Conservation (phyloP, 2,113 vertebrate species). For the Orientallactaga bullata region DNA sequence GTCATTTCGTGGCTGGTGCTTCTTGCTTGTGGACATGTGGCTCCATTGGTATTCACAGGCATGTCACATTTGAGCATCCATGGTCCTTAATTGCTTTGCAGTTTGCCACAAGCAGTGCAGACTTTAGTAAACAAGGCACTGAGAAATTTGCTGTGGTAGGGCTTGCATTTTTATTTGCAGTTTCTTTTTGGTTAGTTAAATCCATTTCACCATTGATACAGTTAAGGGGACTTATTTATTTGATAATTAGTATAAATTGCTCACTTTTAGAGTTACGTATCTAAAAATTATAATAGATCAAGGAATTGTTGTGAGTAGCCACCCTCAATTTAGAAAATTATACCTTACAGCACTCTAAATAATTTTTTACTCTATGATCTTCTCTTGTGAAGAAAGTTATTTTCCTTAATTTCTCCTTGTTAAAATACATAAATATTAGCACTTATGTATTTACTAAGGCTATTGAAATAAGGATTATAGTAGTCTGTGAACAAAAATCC, state of each 20-base stretch:
- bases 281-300: slow-evolving; percentile 58
- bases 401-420: not conserved
- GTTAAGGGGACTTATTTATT: slow-evolving; percentile 48
- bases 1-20: not conserved
- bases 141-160: slow-evolving; percentile 21
- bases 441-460: not conserved
- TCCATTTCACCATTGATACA: slow-evolving; percentile 60
- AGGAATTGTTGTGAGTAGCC: not conserved
- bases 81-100: slow-evolving; percentile 55
- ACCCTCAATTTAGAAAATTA: slow-evolving; percentile 60
- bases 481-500: not conserved
- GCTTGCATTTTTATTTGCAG: slow-evolving; percentile 57
- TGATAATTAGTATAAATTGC: slow-evolving; percentile 44
- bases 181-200: slow-evolving; percentile 63
- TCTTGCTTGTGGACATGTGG: not conserved
- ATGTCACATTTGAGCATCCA: not conserved
- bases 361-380: slow-evolving; percentile 26
- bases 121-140: slow-evolving; percentile 52
- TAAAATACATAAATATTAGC: slow-evolving; percentile 5
- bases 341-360: not conserved
- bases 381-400: slow-evolving; percentile 1
- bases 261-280: slow-evolving; percentile 50
- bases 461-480: not conserved
- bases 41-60: slow-evolving; percentile 22
- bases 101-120: slow-evolving; percentile 51